Evolutionary conservation across 1,140 invertebrate species (phyloP).

Genomic region (Phymorhynchus buccinoides): DNA sequence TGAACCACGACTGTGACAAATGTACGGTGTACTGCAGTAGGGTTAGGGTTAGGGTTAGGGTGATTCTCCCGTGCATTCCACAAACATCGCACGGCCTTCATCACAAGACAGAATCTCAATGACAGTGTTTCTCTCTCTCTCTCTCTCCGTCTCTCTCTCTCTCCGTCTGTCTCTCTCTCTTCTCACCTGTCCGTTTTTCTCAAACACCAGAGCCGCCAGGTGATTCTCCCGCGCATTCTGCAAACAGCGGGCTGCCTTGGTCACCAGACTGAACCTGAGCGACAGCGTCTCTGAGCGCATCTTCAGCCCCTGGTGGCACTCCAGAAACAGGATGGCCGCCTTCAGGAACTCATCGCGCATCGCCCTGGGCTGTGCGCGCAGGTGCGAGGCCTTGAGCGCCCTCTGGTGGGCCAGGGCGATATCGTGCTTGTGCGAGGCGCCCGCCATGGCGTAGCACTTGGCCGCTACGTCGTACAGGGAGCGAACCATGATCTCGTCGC

Average conservation of each 20-base stretch:
- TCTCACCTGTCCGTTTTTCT: constrained; percentile 63
- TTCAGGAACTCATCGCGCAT: constrained; percentile 63
- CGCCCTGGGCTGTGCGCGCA: constrained; percentile 53
- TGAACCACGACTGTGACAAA: too few relatives aligned
- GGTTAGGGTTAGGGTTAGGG: too few relatives aligned
- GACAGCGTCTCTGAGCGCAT: neutral
- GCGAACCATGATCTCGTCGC: constrained; percentile 65
- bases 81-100: too few relatives aligned
- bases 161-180: neutral
- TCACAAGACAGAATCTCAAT: too few relatives aligned
- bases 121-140: too few relatives aligned
- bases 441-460: constrained; percentile 62
- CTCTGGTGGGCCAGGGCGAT: constrained; percentile 62
- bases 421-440: constrained; percentile 52
- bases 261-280: constrained; percentile 32
- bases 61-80: too few relatives aligned
- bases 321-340: constrained; percentile 58
- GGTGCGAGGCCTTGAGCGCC: constrained; percentile 57
- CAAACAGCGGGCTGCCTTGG: constrained; percentile 61
- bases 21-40: too few relatives aligned
- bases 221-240: constrained; percentile 61
- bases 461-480: constrained; percentile 64
- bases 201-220: constrained; percentile 58
- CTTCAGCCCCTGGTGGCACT: constrained; percentile 50
- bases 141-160: neutral